These are phyloP conservation scores for Ctenopoma multispine DNA, from an alignment of 2,797 vertebrate genomes.

Conservation along the genomic window DNA sequence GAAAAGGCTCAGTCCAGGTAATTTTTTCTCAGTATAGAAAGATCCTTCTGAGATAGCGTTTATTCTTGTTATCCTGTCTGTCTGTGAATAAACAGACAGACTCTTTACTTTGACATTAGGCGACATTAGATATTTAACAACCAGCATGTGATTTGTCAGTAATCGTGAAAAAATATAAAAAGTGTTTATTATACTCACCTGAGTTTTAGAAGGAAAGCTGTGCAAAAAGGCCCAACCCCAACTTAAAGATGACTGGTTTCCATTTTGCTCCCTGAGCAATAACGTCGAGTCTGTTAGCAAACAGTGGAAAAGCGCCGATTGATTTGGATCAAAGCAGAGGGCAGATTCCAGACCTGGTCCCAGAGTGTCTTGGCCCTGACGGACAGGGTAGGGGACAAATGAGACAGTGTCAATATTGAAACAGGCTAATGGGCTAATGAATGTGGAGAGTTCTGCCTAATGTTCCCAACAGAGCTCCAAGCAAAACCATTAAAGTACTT, in stretches of 20 bases:
- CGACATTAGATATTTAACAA: too few relatives aligned
- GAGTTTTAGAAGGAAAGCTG: background rate
- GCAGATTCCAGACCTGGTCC: conserved; percentile 62
- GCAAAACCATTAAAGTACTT: conserved; percentile 79
- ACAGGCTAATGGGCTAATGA: conserved; percentile 78
- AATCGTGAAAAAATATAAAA: background rate
- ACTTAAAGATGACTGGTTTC: background rate
- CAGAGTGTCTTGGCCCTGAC: conserved; percentile 55
- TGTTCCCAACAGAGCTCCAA: conserved; percentile 79
- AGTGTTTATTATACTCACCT: background rate
- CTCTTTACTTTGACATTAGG: too few relatives aligned
- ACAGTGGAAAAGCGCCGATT: conserved; percentile 3
- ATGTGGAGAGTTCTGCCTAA: conserved; percentile 78
- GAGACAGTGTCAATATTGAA: conserved; percentile 79
- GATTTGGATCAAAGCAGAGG: conserved; percentile 48
- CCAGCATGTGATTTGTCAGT: background rate
- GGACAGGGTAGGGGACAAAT: conserved; percentile 67
- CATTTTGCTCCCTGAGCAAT: conserved; percentile 19
- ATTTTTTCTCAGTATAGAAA: too few relatives aligned
- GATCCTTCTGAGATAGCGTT: too few relatives aligned
- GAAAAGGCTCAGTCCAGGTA: too few relatives aligned
- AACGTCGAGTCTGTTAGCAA: conserved; percentile 23
- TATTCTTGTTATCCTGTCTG: too few relatives aligned
- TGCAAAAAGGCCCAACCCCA: background rate
- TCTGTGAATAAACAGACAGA: too few relatives aligned